Evolutionary conservation across 2,113 vertebrate species (phyloP).

Genomic region (Ameiurus melas): DNA sequence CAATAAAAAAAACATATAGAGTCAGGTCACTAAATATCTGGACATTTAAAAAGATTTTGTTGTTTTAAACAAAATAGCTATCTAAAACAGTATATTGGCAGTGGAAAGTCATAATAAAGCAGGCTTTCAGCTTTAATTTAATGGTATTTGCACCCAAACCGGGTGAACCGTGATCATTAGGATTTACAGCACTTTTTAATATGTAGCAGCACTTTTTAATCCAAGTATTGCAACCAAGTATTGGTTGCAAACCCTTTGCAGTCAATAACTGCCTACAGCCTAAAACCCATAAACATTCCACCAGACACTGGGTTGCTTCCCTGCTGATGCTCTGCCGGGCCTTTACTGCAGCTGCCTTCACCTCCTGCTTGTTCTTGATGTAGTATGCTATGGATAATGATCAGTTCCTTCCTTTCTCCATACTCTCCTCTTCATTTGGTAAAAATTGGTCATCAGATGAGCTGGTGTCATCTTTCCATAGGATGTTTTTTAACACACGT

Average conservation of each 20-base stretch:
- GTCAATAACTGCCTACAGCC: background rate
- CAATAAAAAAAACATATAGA: background rate
- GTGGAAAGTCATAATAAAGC: background rate
- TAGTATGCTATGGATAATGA: background rate
- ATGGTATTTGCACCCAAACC: background rate
- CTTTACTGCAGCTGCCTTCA: background rate
- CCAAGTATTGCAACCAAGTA: background rate
- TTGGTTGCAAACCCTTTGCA: background rate
- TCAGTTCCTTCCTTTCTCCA: too few relatives aligned
- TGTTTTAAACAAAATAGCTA: background rate
- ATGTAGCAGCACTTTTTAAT: background rate
- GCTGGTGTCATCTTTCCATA: background rate
- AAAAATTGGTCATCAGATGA: background rate
- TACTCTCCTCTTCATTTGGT: background rate
- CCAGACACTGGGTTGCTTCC: background rate
- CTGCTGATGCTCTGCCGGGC: background rate
- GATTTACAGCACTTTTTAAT: background rate
- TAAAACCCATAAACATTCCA: background rate
- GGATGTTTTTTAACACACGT: background rate
- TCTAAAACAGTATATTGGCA: background rate
- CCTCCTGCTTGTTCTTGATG: background rate
- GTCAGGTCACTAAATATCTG: background rate
- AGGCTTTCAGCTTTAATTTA: background rate
- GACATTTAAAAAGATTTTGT: background rate
- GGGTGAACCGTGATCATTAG: background rate